Base-by-base conservation (phyloP, 2,113 vertebrate genomes). In the Hemiprocne comata region DNA sequence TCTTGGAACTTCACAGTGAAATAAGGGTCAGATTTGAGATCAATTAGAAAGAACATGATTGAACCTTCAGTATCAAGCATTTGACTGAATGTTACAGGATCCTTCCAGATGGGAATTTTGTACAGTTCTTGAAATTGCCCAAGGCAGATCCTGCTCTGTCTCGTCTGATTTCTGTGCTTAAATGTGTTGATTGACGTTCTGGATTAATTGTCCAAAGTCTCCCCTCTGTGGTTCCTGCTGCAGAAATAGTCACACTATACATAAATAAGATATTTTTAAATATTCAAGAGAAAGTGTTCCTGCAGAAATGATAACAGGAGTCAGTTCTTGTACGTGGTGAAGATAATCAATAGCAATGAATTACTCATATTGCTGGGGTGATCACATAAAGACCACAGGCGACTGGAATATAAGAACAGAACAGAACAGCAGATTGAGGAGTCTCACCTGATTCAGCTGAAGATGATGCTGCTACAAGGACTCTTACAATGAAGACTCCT, bases 321-420 rank as follows among this genome's bases (percentile, higher is more conserved):
- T 42, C 42, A 42, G 19, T 23, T 79, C 29, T 72, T 4, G 0
- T 42, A 14, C 12, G 15, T 46, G 31, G 19, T n/a, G 62, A 84
- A 86, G 11, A 28, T 42, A 67, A 67, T 40, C 9, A n/a, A n/a
- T 33, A 79, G 4, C 10, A 76, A 29, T 26, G 13, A 67, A 55
- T 25, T 50, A 7, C 25, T 19, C 1, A 0, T 40, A 6, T n/a
- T 74, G 13, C 16, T 71, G 23, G 29, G 2, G 3, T 48, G 9
- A 23, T 76, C 57, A 44, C 5, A 11, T 65, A 42, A 29, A 0
- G 5, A 7, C 23, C 0, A 0, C 54, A 25, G 53, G 23, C 25
- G 89, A 14, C 19, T 57, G 44, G 3, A 23, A 24, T 46, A 7
- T 10, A 42, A 78, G 48, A 67, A 82, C 31, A 7, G 17, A 72